phyloP scores from a whole-genome alignment of 2,888 invertebrate genomes.

The Choristoneura rosaceana region DNA sequence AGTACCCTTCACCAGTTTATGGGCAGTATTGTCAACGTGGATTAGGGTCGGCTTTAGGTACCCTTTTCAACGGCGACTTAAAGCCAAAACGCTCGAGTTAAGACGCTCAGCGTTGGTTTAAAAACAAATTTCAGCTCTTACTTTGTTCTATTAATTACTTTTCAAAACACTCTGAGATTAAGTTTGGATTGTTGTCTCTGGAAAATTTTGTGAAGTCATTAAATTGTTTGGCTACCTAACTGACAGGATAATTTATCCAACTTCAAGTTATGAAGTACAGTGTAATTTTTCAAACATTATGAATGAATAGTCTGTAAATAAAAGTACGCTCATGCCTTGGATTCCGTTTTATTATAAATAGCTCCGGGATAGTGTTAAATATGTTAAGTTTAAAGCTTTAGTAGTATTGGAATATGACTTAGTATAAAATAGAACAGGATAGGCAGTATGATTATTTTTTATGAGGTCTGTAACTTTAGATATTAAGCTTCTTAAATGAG shows the following conservation, averaged over 20 bases:
- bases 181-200: not conserved
- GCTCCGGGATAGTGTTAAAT: not conserved
- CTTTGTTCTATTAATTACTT: slow-evolving; percentile 27
- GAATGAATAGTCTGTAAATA: not conserved
- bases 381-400: not conserved
- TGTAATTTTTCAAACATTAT: not conserved
- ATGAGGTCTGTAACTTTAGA: no score
- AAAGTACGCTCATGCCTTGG: not conserved
- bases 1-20: slow-evolving; percentile 54
- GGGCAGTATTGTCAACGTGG: slow-evolving; percentile 53
- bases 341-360: slow-evolving; percentile 15
- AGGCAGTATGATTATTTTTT: not conserved
- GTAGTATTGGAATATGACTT: not conserved
- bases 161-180: slow-evolving; percentile 13
- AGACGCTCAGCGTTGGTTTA: slow-evolving; percentile 29
- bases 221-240: not conserved
- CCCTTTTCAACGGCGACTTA: slow-evolving; percentile 49
- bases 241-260: not conserved
- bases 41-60: slow-evolving; percentile 48
- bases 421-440: not conserved
- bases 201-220: not conserved
- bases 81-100: slow-evolving; percentile 42
- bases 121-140: slow-evolving; percentile 16
- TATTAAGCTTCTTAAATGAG: no score
- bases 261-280: not conserved